Evolutionary conservation across 2,113 vertebrate species (phyloP), one percentile per base, ranked within the genome.

Genomic region (Heteronetta atricapilla): DNA sequence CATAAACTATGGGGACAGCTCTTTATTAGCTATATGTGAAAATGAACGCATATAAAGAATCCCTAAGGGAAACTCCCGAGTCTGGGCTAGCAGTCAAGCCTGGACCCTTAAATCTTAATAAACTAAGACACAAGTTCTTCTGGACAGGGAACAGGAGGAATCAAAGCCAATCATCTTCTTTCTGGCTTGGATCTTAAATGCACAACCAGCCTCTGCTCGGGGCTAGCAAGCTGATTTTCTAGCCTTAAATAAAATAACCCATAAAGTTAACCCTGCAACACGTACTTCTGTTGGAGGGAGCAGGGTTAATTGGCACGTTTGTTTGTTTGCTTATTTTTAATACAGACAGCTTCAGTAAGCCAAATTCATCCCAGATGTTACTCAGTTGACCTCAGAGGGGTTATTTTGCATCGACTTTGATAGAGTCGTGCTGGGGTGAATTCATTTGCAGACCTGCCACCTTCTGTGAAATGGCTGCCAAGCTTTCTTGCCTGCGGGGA

Each of bases 321-420:
- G 72, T 64, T 92, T 89, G 86, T 72, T 89, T 90, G 77, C 74
- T 92, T 84, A 48, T 76, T 84, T 93, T 67, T 50, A 66, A 84
- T 36, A 46, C 33, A 44, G 69, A 60, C 63, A 72, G 79, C 59
- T 69, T 87, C 77, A 69, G 55, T 10, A 33, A 69, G 42, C 29
- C 72, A 86, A 73, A 88, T 78, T 63, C 53, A 63, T 82, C 81
- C 84, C 91, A 91, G 76, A 88, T 86, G 91, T 85, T 77, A 15
- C 53, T 42, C 34, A 22, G 64, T 28, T 68, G 44, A 82, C 86
- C 48, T 77, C 33, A 34, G 64, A 77, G n/a, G 69, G 50, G n/a
- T 80, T 76, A 25, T 81, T 90, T 81, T 25, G 36, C 53, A 7
- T 22, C 12, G 58, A 34, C 40, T 90, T 66, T 31, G 56, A 79